Base-by-base conservation (phyloP, 2,888 invertebrate genomes). In the Conistra vaccinii region DNA sequence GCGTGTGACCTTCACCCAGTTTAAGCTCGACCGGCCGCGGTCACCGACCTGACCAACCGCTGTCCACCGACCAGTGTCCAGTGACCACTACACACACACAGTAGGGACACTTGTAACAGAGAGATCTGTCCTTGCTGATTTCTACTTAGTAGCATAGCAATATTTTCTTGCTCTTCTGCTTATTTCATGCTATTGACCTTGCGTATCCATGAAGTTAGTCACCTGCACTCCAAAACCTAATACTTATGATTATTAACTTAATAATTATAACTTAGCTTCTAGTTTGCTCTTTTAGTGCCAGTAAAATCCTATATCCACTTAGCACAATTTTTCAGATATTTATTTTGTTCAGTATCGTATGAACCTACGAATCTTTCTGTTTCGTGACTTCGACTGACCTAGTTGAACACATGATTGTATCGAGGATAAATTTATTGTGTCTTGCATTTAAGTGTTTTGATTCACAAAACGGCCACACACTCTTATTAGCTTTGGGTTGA, bases 1-100 rank as follows among this genome's bases (percentile, higher is more conserved):
- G 76, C 71, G 65, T 48, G 83, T 85, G 89, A 87, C 88, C 89
- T 89, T 89, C 89, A 89, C 89, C 89, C 76, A 85, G 76, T 80
- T 83, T 60, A 35, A 70, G 20, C 3, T 7, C 45, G 57, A 4
- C 23, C 45, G 65, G 45, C n/a, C 39, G 55, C 60, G 81, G 76
- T 72, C 83, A 57, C 26, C 48, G 81, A 83, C 82, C 71, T 62
- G 35, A 12, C 53, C 53, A 12, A 26, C 78, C 78, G 57, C 32
- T 63, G 78, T 63, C 66, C 80, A 42, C 61, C 42, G 45, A 20
- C 26, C 66, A 58, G 42, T 29, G 17, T 29, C 48, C 42, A 67
- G 20, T 7, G 14, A 20, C 26, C 48, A 66, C 17, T 48, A 26
- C 23, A 14, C 10, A 39, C 35, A 20, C 17, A 23, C 35, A 60